Evolutionary conservation across 1,140 invertebrate genomes (phyloP).

Genomic region (Drosophila cardini): DNA sequence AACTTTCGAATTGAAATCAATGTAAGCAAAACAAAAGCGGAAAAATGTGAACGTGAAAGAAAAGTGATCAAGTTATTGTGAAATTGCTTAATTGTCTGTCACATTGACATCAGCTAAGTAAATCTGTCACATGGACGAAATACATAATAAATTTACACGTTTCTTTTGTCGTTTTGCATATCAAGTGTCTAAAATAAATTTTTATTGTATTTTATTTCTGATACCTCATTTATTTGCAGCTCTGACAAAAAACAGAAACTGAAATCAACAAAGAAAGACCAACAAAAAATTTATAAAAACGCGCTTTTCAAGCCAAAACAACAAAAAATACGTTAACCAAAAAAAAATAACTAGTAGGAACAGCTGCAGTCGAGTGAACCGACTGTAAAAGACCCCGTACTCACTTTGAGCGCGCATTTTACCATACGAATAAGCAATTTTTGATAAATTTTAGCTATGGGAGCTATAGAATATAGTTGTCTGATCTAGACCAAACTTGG

Average conservation of each 20-base stretch:
- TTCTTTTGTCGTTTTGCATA: slow-evolving; percentile 46
- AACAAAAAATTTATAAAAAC: neutral
- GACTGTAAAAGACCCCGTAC: too few species aligned
- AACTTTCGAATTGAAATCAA: slow-evolving; percentile 33
- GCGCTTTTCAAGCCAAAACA: neutral
- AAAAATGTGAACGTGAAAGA: slow-evolving; percentile 10
- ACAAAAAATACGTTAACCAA: slow-evolving; percentile 3
- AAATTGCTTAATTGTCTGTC: slow-evolving; percentile 18
- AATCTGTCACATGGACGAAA: slow-evolving; percentile 38
- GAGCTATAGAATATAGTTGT: too few species aligned
- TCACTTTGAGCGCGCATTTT: too few species aligned
- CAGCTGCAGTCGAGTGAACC: too few species aligned
- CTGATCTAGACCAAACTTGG: too few species aligned
- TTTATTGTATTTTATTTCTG: slow-evolving; percentile 7
- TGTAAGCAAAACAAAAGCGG: neutral
- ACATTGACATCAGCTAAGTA: slow-evolving; percentile 13
- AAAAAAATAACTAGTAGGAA: too few species aligned
- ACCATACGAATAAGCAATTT: too few species aligned
- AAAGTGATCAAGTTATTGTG: slow-evolving; percentile 30
- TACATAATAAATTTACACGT: slow-evolving; percentile 4
- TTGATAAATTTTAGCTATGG: too few species aligned
- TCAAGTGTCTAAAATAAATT: slow-evolving; percentile 51
- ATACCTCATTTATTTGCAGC: slow-evolving; percentile 30
- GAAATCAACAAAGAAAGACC: neutral
- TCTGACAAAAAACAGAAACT: slow-evolving; percentile 18